Evolutionary conservation across 2,888 invertebrate genomes (phyloP), one percentile per base, ranked within the genome.

Genomic region (Drosophila villosipedis): DNA sequence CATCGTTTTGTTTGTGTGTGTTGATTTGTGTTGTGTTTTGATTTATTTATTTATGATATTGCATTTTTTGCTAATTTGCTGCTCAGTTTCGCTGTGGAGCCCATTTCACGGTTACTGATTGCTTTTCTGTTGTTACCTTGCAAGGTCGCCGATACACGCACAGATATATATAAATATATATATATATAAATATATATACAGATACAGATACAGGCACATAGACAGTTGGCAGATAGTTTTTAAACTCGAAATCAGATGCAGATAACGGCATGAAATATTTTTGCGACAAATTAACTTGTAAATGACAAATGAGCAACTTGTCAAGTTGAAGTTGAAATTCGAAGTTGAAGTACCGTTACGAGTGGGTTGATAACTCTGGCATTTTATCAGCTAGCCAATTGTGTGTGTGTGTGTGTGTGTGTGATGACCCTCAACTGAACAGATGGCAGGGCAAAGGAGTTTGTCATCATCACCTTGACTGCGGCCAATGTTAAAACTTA

Each of bases 201-300:
- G 19, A 50, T 28, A 31, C 49, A 57, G n/a, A 43, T 37, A 49
- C 53, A 35, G n/a, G n/a, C 28, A 30, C 57, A 37, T 37, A 25
- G 49, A 31, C 49, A 71, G 76, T 57, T 61, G 72, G 72, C 59
- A 80, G 69, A 68, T 65, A 39, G 28, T 14, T 39, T 25, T 25
- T 16, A 47, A 47, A 25, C 25, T 14, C 30, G 39, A 19, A 39
- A 57, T 57, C 64, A 58, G 52, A 14, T 41, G 55, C 47, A 57
- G 74, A 74, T 59, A 65, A 33, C 55, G 57, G 57, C 55, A 14
- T 12, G 53, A 63, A 63, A 60, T 77, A 69, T 80, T 70, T 54
- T 78, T 52, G 75, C 69, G 80, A 78, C 85, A 87, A 87, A 89
- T 87, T 84, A 74, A 83, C 83, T 87, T 89, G 90, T 82, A 66